A percentile compares a stretch with the other conserved stretches of the same genome.
These are phyloP conservation scores for Rhipidura dahli DNA, from an alignment of 2,113 vertebrate species.

Conservation along the genomic window DNA sequence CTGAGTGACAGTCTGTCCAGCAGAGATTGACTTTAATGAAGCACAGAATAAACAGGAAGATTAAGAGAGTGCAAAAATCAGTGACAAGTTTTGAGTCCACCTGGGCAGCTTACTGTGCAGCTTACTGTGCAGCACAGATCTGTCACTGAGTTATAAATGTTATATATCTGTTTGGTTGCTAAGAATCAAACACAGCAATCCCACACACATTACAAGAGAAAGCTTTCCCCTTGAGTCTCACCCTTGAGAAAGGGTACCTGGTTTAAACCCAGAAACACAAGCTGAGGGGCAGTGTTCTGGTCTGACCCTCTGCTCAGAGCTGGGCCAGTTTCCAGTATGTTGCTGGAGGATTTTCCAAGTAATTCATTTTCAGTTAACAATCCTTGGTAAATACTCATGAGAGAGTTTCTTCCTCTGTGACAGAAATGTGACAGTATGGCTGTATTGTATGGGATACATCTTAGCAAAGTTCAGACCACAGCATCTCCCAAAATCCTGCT, in stretches of 20 bases:
- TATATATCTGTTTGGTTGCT: conserved; percentile 17
- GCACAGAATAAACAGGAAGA: conserved; percentile 78
- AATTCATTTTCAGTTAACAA: not conserved
- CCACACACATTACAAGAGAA: not conserved
- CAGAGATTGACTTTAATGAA: conserved; percentile 80
- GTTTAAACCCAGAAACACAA: not conserved
- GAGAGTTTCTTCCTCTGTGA: not conserved
- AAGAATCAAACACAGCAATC: not conserved
- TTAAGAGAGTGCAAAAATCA: conserved; percentile 72
- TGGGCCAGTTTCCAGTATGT: not conserved
- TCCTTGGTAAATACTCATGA: not conserved
- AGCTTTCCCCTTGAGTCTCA: not conserved
- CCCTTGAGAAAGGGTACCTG: not conserved
- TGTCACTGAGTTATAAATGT: conserved; percentile 45
- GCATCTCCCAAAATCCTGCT: not conserved
- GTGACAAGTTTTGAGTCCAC: conserved; percentile 72
- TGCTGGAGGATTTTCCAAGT: not conserved
- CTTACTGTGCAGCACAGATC: conserved; percentile 46
- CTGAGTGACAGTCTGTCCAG: conserved; percentile 72
- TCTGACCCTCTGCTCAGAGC: not conserved
- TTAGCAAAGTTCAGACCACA: not conserved
- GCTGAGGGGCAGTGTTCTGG: not conserved
- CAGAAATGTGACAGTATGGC: not conserved
- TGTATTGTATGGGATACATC: not conserved
- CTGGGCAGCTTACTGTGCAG: conserved; percentile 41